phyloP scores from a whole-genome alignment of 2,797 vertebrate genomes.

The Vultur gryphus region DNA sequence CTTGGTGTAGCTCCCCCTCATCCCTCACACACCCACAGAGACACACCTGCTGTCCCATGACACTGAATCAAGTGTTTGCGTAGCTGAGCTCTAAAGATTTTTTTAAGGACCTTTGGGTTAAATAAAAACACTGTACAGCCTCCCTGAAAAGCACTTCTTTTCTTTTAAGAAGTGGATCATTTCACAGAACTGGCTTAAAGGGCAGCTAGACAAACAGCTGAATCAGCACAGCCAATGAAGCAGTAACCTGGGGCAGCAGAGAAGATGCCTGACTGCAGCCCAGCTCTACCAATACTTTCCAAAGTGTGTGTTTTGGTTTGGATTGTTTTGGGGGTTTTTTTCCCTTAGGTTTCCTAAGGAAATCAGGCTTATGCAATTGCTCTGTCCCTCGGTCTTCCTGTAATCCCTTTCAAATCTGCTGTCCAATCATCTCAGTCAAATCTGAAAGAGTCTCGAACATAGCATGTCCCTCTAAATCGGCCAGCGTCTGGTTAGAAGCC shows the following conservation, averaged over 20 bases:
- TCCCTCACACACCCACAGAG: neutral
- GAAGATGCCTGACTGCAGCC: neutral
- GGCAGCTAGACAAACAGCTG: slow-evolving; percentile 17
- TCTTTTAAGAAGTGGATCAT: slow-evolving; percentile 7
- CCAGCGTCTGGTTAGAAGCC: neutral
- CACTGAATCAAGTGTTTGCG: neutral
- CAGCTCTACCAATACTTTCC: neutral
- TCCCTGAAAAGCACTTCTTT: neutral
- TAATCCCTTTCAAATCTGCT: neutral
- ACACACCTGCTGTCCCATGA: neutral
- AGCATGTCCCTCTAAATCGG: neutral
- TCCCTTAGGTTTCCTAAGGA: neutral
- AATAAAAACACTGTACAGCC: neutral
- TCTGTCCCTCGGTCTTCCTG: neutral
- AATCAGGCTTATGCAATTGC: neutral
- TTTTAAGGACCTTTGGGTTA: neutral
- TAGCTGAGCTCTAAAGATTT: neutral
- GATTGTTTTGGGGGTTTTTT: neutral
- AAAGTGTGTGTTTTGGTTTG: neutral
- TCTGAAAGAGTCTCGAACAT: neutral
- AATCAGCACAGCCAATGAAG: neutral
- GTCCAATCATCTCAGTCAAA: neutral
- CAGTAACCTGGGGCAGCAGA: neutral
- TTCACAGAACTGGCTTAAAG: slow-evolving; percentile 19
- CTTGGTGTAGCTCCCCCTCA: neutral